Conservation (phyloP, 2,888 invertebrate species). For the Athripsodes cinereus region DNA sequence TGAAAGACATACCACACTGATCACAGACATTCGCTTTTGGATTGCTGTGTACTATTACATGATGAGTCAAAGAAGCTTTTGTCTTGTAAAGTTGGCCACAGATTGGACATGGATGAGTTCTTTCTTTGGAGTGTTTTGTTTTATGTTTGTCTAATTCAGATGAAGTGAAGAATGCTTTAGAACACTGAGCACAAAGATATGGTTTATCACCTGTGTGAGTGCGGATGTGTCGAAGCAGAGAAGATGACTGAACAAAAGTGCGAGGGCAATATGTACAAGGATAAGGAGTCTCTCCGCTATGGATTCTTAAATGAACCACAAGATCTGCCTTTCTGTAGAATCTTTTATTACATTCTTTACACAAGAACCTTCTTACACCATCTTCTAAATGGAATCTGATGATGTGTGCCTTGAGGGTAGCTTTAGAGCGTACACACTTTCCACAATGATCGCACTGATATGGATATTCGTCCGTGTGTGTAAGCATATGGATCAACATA, state of each 20-base stretch:
- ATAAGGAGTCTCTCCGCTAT: constrained; percentile 19
- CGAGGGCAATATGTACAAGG: constrained; percentile 38
- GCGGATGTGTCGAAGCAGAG: constrained; percentile 38
- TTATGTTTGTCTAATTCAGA: constrained; percentile 39
- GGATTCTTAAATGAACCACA: constrained; percentile 11
- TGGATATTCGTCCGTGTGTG: constrained; percentile 27
- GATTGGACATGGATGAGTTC: constrained; percentile 11
- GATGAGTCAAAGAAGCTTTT: constrained; percentile 10
- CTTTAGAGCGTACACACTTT: constrained; percentile 27
- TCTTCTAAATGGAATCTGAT: constrained; percentile 15
- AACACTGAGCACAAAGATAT: constrained; percentile 38
- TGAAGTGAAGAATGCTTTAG: constrained; percentile 38
- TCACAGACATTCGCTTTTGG: constrained; percentile 41
- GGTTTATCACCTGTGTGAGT: constrained; percentile 45
- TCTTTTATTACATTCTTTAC: constrained; percentile 14
- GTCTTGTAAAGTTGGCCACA: constrained; percentile 16
- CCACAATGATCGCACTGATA: constrained; percentile 26
- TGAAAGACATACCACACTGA: constrained; percentile 30
- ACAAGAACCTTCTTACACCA: background rate
- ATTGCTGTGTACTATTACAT: constrained; percentile 40
- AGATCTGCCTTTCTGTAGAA: constrained; percentile 18
- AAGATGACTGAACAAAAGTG: constrained; percentile 32
- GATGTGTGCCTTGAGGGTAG: constrained; percentile 19
- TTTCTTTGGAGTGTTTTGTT: constrained; percentile 40
- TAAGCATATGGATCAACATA: constrained; percentile 25